Evolutionary conservation across 2,113 vertebrate genomes (phyloP), one percentile per base, ranked within the genome.

Genomic region (Dipodomys merriami): DNA sequence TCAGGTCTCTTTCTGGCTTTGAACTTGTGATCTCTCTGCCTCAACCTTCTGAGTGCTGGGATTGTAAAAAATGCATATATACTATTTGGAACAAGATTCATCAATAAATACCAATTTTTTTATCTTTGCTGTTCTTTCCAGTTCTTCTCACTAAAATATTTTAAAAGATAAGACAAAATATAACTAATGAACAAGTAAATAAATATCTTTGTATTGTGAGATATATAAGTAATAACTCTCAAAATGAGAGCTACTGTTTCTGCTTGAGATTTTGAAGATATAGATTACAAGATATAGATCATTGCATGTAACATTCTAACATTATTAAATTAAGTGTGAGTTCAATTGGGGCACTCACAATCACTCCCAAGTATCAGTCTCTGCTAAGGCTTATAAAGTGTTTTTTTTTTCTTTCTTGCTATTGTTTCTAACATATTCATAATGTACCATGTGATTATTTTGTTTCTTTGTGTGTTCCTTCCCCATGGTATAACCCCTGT

Each of bases 291-390:
- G 39, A 46, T 46, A 77, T 13, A 86, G 27, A 78, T 78, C 35
- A 84, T 23, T 85, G 27, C 18, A n/a, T 78, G 7, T 29, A 81
- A 74, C 6, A 23, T 44, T 91, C n/a, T 88, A 74, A 49, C 46
- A 1, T 53, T 68, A 92, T 74, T 82, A 90, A 90, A 27, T 82
- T 85, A 77, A 96, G 71, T 74, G 8, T 76, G 82, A 64, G 18
- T 73, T 92, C n/a, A 81, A 81, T 65, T 30, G 57, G 25, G 90
- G 46, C 73, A 68, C 30, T 86, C 87, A 86, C 83, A 89, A 68
- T 90, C 27, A 83, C n/a, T 76, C 69, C 86, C 20, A 12, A 83
- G 9, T 88, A 65, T 88, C 79, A 93, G 20, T 69, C 49, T 29
- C 30, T 95, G 22, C 27, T 4, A 91, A 72, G 13, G 60, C 22